A percentile compares a stretch with the other conserved stretches of the same genome.
phyloP scores from a whole-genome alignment of 1,140 invertebrate genomes.

The Chironomus striatipennis region DNA sequence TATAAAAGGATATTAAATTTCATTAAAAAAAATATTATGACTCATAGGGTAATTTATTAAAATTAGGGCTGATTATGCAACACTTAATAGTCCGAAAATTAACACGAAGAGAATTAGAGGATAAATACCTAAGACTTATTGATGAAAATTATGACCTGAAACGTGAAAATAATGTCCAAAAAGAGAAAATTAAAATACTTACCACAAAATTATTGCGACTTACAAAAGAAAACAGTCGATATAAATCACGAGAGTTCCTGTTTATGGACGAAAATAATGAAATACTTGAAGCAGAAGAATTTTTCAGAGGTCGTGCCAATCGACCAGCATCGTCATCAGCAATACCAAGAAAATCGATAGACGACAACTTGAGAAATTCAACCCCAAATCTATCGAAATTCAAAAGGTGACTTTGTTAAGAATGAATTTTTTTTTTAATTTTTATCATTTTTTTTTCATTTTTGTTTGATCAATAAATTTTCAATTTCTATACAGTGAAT shows the following conservation, averaged over 20 bases:
- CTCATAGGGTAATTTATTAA: not conserved
- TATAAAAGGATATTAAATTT: not conserved
- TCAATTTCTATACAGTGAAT: not conserved
- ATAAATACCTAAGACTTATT: slow-evolving; percentile 17
- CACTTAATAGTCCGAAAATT: slow-evolving; percentile 14
- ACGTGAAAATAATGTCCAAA: slow-evolving; percentile 20
- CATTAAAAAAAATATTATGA: not conserved
- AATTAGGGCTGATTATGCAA: slow-evolving; percentile 17
- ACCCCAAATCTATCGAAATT: slow-evolving; percentile 18
- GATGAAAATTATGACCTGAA: slow-evolving; percentile 25
- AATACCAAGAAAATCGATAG: not conserved
- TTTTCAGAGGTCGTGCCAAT: not conserved
- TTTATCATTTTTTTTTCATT: not conserved
- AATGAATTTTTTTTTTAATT: not conserved
- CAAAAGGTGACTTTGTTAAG: not conserved
- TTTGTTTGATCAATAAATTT: not conserved
- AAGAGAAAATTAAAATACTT: slow-evolving; percentile 24
- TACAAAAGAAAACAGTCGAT: slow-evolving; percentile 11
- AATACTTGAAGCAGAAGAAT: not conserved
- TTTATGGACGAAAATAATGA: slow-evolving; percentile 17
- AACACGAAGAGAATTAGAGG: slow-evolving; percentile 20
- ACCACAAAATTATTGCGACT: slow-evolving; percentile 24
- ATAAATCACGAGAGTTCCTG: not conserved
- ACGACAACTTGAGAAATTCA: not conserved
- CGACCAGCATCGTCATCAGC: not conserved